Percentiles rank a stretch among this genome's conserved stretches.
Evolutionary conservation across 2,113 vertebrate species (phyloP).

Genomic region (Donacobius atricapilla): DNA sequence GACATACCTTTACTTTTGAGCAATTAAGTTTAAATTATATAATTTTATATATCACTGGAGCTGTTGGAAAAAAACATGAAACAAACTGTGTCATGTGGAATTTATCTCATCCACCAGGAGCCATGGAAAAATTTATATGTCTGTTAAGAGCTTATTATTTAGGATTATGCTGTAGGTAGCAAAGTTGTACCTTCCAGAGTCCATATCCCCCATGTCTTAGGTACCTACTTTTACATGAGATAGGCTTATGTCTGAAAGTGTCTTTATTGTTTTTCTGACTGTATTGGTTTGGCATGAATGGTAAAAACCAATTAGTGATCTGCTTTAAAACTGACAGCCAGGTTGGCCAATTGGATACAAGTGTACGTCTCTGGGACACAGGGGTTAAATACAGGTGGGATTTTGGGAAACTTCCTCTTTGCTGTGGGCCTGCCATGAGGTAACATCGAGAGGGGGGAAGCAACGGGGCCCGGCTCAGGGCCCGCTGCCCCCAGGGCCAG

Average conservation of each 20-base stretch:
- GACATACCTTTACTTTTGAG: background rate
- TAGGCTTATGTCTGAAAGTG: background rate
- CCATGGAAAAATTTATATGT: background rate
- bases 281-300: too few relatives aligned
- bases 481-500: too few relatives aligned
- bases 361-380: too few relatives aligned
- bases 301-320: too few relatives aligned
- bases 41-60: background rate
- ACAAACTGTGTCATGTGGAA: background rate
- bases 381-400: too few relatives aligned
- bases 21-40: background rate
- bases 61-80: background rate
- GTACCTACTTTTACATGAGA: background rate
- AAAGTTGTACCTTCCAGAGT: background rate
- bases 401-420: too few relatives aligned
- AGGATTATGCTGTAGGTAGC: background rate
- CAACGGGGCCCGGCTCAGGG: too few relatives aligned
- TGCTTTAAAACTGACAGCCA: too few relatives aligned
- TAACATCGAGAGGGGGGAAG: too few relatives aligned
- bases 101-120: background rate
- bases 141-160: background rate
- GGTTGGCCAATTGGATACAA: too few relatives aligned
- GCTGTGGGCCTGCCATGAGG: too few relatives aligned
- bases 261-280: background rate
- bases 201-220: background rate